Base-by-base conservation (phyloP, 1,140 invertebrate species). In the Drosophila serrata region DNA sequence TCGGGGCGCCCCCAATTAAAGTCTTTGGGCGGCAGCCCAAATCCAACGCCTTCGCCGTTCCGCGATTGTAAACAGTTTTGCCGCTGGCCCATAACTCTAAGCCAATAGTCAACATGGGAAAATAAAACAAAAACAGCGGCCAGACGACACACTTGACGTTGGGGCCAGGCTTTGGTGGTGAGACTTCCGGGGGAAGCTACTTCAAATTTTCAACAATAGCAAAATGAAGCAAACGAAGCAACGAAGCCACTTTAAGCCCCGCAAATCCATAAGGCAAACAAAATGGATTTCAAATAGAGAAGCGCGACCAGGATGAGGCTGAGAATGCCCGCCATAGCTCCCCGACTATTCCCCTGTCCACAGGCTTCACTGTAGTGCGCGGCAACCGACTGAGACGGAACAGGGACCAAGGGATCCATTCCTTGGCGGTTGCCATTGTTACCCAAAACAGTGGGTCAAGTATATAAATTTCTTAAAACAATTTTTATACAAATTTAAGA, bases 221-320 rank as follows among this genome's bases (percentile, higher is more conserved):
- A 87, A 88, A 88, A 88, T 90, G 81, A 85, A 78, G 85, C 85
- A 90, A 90, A 90, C 86, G 82, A 87, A 91, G 78, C 86, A 77
- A 79, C 78, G 88, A 88, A 91, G 88, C 81, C 88, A 91, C 88
- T 91, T 91, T 91, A 91, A 91, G 88, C 88, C 82, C 75, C 62
- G 69, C 84, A 91, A 91, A 91, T 91, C 88, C 88, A 91, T 91
- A 91, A 91, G 72, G 88, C 88, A 91, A 91, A 91, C 88, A 91
- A 90, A 88, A 90, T 85, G 85, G 85, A 85, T 88, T 88, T 88
- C 85, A 85, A 88, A 88, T 85, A 81, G 84, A 90, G 74, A 75
- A 88, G 85, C 61, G 61, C 45, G 67, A 56, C 51, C 65, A 69
- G 75, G 63, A 75, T 59, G 35, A 56, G 42, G 65, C 39, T 40